phyloP scores from a whole-genome alignment of 2,888 invertebrate species.

The Acronicta leporina region DNA sequence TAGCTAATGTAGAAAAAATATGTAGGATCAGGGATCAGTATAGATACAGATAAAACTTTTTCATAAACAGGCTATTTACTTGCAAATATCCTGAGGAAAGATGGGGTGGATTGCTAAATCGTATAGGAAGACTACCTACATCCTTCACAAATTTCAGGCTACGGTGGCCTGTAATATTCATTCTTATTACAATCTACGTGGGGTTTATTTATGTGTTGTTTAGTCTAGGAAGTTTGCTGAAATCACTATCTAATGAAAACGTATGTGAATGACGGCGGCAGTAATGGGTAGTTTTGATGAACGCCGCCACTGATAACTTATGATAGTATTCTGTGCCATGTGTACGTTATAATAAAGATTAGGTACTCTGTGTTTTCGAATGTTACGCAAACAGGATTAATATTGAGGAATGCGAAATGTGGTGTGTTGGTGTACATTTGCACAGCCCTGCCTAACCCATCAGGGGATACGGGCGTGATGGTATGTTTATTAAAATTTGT shows the following conservation, averaged over 20 bases:
- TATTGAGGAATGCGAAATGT: neutral
- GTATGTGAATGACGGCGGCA: conserved; percentile 58
- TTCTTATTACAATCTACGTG: conserved; percentile 12
- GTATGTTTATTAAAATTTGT: too few species aligned
- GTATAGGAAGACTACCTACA: neutral
- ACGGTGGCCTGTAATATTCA: conserved; percentile 8
- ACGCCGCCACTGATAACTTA: conserved; percentile 52
- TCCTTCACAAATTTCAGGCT: too few species aligned
- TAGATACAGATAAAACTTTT: neutral
- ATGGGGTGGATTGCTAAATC: neutral
- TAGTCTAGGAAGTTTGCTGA: conserved; percentile 41
- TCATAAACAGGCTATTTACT: neutral
- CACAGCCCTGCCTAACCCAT: too few species aligned
- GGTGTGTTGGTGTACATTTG: too few species aligned
- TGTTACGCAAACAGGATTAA: neutral
- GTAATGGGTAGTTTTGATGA: conserved; percentile 57
- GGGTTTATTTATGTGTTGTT: conserved; percentile 50
- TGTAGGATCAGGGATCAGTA: neutral
- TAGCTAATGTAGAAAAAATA: too few species aligned
- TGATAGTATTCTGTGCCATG: conserved; percentile 8
- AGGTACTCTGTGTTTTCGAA: neutral
- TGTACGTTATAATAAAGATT: neutral
- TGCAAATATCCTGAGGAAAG: neutral
- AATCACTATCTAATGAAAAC: conserved; percentile 58
- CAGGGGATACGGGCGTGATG: too few species aligned